Conservation (phyloP, 2,797 vertebrate genomes). For the Lepilemur septentrionalis region DNA sequence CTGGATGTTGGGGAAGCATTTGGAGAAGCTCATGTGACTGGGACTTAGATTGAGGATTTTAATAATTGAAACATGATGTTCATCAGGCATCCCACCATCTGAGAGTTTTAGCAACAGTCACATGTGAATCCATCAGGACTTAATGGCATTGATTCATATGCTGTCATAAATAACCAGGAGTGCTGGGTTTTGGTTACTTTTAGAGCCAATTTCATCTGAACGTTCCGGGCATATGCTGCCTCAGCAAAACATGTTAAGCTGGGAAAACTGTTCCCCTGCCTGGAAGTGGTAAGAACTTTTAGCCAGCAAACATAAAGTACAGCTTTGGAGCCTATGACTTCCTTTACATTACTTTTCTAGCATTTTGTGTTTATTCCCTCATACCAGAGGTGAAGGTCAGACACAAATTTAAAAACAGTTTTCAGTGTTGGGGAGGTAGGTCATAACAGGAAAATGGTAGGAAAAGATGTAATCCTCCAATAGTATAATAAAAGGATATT, state of each 20-base stretch:
- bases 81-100: constrained; percentile 10
- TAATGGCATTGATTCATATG: background rate
- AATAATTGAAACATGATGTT: constrained; percentile 30
- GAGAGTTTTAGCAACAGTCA: constrained; percentile 15
- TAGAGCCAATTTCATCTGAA: background rate
- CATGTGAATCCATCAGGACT: background rate
- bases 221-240: background rate
- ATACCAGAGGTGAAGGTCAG: background rate
- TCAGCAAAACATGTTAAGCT: background rate
- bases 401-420: background rate
- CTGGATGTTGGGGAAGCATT: constrained; percentile 46
- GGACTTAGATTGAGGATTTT: constrained; percentile 12
- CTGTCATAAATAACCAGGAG: background rate
- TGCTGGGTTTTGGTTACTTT: background rate
- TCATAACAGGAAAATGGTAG: background rate
- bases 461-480: background rate
- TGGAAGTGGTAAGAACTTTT: background rate
- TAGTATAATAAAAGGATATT: background rate
- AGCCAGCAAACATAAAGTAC: background rate
- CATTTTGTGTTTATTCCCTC: constrained; percentile 15
- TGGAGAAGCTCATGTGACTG: constrained; percentile 67
- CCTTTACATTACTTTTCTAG: background rate
- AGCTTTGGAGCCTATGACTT: background rate
- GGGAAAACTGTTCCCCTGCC: background rate
- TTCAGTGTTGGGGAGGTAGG: background rate